A percentile compares a stretch with the other conserved stretches of the same genome.
Conservation (phyloP, 1,140 invertebrate species). For the Drosophila truncata region DNA sequence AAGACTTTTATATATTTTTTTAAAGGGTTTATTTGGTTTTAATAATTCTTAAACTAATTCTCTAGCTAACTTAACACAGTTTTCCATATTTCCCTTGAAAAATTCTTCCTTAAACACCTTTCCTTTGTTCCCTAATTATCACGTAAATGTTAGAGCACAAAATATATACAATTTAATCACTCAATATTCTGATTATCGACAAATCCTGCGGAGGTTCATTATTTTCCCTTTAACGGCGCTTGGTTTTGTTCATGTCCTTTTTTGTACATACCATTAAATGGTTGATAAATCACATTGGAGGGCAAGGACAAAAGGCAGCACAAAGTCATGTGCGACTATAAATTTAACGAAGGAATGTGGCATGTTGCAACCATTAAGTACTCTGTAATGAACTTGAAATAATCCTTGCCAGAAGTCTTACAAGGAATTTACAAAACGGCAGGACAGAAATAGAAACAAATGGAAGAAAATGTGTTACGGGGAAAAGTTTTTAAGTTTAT, state of each 20-base stretch:
- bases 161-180: constrained; percentile 3
- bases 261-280: constrained; percentile 40
- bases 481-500: not conserved
- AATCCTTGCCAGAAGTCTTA: not conserved
- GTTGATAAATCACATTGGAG: constrained; percentile 38
- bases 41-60: no score
- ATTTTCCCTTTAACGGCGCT: constrained; percentile 19
- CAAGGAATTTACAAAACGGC: not conserved
- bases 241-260: constrained; percentile 7
- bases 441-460: constrained; percentile 1
- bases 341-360: constrained; percentile 26
- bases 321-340: constrained; percentile 43
- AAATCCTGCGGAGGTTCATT: constrained; percentile 12
- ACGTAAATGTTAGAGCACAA: not conserved
- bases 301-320: constrained; percentile 34
- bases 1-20: not conserved
- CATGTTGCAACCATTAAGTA: constrained; percentile 21
- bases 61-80: no score
- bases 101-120: not conserved
- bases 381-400: constrained; percentile 27
- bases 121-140: constrained; percentile 9
- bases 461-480: not conserved
- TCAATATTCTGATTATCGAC: constrained; percentile 25
- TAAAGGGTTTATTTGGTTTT: not conserved
- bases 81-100: not conserved